phyloP scores from a whole-genome alignment of 2,888 invertebrate species.

The Cataglyphis cursor region DNA sequence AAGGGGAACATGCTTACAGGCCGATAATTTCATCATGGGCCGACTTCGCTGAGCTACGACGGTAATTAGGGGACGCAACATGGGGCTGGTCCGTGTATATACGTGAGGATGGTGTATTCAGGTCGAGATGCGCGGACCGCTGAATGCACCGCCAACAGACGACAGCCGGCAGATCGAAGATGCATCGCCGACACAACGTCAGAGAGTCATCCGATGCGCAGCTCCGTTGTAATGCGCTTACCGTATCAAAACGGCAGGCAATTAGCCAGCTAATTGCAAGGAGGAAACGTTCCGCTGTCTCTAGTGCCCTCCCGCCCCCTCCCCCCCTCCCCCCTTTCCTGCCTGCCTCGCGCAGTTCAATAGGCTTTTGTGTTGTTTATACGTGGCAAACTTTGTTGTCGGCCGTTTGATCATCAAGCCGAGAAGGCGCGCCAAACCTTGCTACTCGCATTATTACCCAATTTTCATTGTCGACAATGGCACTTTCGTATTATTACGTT shows the following conservation, averaged over 20 bases:
- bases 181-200: conserved; percentile 32
- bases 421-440: conserved; percentile 18
- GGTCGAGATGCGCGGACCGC: conserved; percentile 48
- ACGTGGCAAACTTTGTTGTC: conserved; percentile 45
- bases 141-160: conserved; percentile 49
- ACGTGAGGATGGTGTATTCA: conserved; percentile 39
- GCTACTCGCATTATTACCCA: conserved; percentile 31
- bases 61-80: conserved; percentile 57
- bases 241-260: conserved; percentile 56
- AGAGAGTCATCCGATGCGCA: conserved; percentile 48
- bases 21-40: conserved; percentile 74
- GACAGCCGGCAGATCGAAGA: conserved; percentile 67
- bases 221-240: conserved; percentile 60
- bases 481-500: neutral
- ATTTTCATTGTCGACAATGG: conserved; percentile 22
- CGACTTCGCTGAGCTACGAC: conserved; percentile 61
- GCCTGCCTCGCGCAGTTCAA: conserved; percentile 49
- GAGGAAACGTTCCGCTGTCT: conserved; percentile 55
- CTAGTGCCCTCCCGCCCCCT: neutral
- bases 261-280: conserved; percentile 59
- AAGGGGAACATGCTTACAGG: conserved; percentile 53
- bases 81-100: conserved; percentile 29
- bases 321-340: neutral
- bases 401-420: conserved; percentile 45
- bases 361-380: conserved; percentile 55